Base-by-base conservation (phyloP, 2,113 vertebrate genomes). In the Raja brachyura region DNA sequence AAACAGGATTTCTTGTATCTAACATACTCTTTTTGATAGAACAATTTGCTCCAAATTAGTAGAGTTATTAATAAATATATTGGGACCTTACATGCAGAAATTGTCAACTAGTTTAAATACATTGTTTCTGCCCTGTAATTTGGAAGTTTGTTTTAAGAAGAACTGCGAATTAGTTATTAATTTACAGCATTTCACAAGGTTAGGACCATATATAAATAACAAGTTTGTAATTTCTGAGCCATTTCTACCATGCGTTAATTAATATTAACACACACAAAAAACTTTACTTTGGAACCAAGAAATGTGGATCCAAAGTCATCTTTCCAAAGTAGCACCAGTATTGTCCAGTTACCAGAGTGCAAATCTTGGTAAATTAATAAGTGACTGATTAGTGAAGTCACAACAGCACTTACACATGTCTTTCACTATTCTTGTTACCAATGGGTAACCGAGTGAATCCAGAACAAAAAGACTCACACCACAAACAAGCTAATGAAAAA, bases 291-390 rank as follows among this genome's bases (percentile, higher is more conserved):
- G 31, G 22, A 74, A 92, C 31, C 68, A 74, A 39, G 31, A 92
- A 92, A 92, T 13, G 33, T 73, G 68, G 83, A 92, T 39, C 90
- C 68, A 92, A 39, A 92, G 66, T 28, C 9, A 20, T 39, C 90
- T 61, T 73, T 73, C 33, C 20, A 22, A 73, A 39, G 10, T 68
- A 74, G 66, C 39, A 28, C 66, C 31, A 54, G 66, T 33, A 73
- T 48, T 92, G 90, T 92, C 11, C n/a, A 28, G 33, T 73, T 25
- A 68, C 20, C 66, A 73, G 68, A 92, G 20, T 39, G 18, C 22
- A 70, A 90, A 68, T 48, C 18, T 70, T 92, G 20, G 90, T 73
- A 92, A 92, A 73, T 48, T 92, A 92, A 92, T 92, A 31, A 73
- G 90, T 70, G 66, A 70, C 39, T 90, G 63, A 90, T 90, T 63